Evolutionary conservation across 2,113 vertebrate species (phyloP).

Genomic region (Etia nguti): DNA sequence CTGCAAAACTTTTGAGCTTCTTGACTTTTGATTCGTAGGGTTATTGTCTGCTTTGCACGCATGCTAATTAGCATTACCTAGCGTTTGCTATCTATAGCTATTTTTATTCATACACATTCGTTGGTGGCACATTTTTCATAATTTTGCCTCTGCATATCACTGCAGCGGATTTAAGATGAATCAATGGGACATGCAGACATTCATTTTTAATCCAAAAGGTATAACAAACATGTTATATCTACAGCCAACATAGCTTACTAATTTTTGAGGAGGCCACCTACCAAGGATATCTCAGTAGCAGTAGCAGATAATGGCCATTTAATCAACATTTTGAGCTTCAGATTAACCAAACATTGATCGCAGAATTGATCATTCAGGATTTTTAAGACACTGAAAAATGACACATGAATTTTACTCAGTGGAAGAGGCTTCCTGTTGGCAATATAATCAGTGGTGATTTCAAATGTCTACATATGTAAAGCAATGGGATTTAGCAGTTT

Average conservation of each 20-base stretch:
- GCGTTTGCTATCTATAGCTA: neutral
- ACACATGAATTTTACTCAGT: neutral
- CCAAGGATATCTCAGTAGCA: neutral
- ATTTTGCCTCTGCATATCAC: neutral
- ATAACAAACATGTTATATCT: neutral
- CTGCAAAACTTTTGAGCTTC: neutral
- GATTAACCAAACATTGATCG: neutral
- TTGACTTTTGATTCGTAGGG: neutral
- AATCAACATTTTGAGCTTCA: neutral
- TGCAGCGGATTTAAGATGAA: neutral
- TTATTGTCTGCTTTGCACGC: neutral
- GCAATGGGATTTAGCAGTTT: rapidly evolving
- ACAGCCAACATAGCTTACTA: neutral
- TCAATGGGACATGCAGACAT: neutral
- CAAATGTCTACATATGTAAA: neutral
- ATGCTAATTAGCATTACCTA: neutral
- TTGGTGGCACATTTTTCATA: neutral
- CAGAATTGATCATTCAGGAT: neutral
- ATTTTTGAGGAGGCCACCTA: neutral
- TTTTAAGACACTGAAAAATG: neutral
- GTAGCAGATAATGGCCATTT: neutral
- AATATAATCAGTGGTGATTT: too few relatives aligned
- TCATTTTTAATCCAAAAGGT: neutral
- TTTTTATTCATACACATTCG: neutral
- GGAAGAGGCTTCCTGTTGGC: neutral